These are phyloP conservation scores for Acanthopagrus latus DNA, from an alignment of 2,797 vertebrate species.

Conservation along the genomic window DNA sequence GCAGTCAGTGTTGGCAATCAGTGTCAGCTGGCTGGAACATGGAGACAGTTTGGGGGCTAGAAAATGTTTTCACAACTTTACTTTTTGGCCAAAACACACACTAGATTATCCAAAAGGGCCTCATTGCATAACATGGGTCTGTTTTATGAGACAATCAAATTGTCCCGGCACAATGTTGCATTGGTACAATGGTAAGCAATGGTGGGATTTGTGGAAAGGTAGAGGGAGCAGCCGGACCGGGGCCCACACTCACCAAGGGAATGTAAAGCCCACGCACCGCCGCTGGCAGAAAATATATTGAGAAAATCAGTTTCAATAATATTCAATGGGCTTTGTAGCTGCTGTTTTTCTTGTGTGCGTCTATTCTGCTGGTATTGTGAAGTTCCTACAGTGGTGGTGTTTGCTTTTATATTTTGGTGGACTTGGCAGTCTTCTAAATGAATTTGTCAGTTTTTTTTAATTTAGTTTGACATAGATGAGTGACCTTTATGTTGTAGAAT, in stretches of 20 bases:
- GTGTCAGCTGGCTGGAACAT: conserved; percentile 40
- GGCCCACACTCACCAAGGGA: neutral
- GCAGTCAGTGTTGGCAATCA: conserved; percentile 34
- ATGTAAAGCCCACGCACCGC: neutral
- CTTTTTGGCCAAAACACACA: conserved; percentile 34
- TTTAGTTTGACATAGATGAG: neutral
- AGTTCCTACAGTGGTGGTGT: neutral
- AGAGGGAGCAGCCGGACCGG: too few species aligned
- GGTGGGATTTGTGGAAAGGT: neutral
- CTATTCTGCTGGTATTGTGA: neutral
- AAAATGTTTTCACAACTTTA: conserved; percentile 29
- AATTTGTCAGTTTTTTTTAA: neutral
- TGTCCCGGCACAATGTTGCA: conserved; percentile 42
- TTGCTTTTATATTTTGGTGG: neutral
- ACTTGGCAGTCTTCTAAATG: neutral
- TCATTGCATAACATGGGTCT: conserved; percentile 14
- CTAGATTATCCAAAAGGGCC: conserved; percentile 36
- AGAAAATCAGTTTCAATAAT: neutral
- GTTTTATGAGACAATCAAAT: conserved; percentile 50
- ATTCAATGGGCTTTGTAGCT: neutral
- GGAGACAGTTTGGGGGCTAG: conserved; percentile 40
- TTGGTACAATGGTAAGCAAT: conserved; percentile 41
- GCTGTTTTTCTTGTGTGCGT: neutral
- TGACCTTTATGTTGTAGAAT: neutral
- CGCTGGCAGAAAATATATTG: neutral